Evolutionary conservation across 2,888 invertebrate genomes (phyloP).

Genomic region (Heliconius hortense): DNA sequence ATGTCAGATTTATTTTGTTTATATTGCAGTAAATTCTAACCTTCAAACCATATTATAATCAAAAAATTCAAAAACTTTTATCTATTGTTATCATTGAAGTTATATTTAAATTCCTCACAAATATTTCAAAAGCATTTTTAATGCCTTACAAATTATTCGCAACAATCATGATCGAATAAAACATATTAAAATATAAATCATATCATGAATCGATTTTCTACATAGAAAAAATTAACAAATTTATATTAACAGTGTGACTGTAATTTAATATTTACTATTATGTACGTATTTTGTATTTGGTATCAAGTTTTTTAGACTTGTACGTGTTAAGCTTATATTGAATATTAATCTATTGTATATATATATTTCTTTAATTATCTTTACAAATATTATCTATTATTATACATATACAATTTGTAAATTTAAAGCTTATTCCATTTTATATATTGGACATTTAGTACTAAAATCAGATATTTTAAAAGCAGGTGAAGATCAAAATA

Average conservation of each 20-base stretch:
- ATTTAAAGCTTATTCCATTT: constrained; percentile 9
- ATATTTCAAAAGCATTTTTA: not conserved
- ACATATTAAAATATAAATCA: constrained; percentile 17
- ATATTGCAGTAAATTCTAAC: not conserved
- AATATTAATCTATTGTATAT: constrained; percentile 33
- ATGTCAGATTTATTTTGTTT: not conserved
- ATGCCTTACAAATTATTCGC: not conserved
- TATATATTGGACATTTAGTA: not conserved
- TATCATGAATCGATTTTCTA: constrained; percentile 33
- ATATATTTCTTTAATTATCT: constrained; percentile 29
- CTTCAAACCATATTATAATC: not conserved
- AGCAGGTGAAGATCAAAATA: not conserved
- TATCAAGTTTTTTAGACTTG: constrained; percentile 32
- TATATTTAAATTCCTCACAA: too few relatives aligned
- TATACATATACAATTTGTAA: constrained; percentile 19
- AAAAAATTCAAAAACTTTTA: not conserved
- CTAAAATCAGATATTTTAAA: not conserved
- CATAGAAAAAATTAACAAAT: not conserved
- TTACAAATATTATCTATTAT: constrained; percentile 26
- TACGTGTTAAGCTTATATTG: constrained; percentile 31
- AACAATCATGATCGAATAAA: not conserved
- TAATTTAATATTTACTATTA: constrained; percentile 23
- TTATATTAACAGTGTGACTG: constrained; percentile 22
- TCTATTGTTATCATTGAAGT: too few relatives aligned
- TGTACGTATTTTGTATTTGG: constrained; percentile 9